These are phyloP conservation scores for Andricus curvator DNA, from an alignment of 2,888 invertebrate genomes.

Conservation along the genomic window DNA sequence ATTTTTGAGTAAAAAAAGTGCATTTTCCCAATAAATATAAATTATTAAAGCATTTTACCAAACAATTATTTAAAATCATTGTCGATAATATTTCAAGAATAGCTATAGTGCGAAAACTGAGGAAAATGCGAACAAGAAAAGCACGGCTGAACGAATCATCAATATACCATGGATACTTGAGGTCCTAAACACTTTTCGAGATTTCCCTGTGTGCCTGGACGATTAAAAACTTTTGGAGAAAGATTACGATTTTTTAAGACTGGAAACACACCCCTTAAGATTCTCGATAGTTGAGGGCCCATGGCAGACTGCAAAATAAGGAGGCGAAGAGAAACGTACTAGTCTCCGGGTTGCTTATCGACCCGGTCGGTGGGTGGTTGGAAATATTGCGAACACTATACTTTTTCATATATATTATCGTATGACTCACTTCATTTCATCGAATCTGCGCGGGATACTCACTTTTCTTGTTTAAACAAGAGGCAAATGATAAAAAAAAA, in stretches of 20 bases:
- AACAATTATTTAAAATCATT: background rate
- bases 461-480: background rate
- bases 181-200: conserved; percentile 22
- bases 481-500: background rate
- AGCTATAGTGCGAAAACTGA: background rate
- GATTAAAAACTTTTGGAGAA: background rate
- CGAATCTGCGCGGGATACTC: conserved; percentile 5
- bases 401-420: conserved; percentile 12
- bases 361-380: conserved; percentile 45
- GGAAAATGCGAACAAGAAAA: conserved; percentile 12
- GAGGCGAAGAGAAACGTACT: conserved; percentile 37
- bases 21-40: background rate
- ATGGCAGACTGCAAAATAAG: conserved; percentile 59
- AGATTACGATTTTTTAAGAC: conserved; percentile 32
- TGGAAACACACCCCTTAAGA: conserved; percentile 63
- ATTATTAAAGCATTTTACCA: background rate
- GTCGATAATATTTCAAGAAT: background rate
- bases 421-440: conserved; percentile 49
- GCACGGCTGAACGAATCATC: background rate
- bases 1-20: background rate
- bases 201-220: background rate
- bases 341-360: conserved; percentile 45
- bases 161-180: conserved; percentile 14
- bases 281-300: conserved; percentile 67
- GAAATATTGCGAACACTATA: conserved; percentile 41